These are phyloP conservation scores for Tinamus guttatus DNA, from an alignment of 2,113 vertebrate species.

Conservation along the genomic window DNA sequence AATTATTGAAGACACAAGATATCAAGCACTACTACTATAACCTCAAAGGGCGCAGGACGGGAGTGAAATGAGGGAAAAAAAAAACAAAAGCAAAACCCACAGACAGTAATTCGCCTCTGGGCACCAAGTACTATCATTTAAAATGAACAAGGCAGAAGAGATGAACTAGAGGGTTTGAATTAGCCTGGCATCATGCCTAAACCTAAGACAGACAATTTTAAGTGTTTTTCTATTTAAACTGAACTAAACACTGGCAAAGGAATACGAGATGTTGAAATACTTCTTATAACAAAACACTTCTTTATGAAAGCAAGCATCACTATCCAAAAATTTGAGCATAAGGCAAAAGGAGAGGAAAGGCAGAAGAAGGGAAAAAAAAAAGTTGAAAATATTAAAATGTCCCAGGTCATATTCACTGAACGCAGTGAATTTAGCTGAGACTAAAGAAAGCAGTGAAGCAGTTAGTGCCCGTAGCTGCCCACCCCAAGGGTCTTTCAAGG, in stretches of 20 bases:
- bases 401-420: neutral
- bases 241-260: neutral
- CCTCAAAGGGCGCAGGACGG: neutral
- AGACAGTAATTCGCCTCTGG: neutral
- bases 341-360: fast-evolving
- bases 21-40: neutral
- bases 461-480: neutral
- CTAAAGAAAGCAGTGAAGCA: neutral
- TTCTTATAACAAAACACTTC: neutral
- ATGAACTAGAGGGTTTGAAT: neutral
- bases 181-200: neutral
- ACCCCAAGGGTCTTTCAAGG: neutral
- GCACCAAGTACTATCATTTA: neutral
- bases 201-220: neutral
- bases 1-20: neutral
- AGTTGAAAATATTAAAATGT: neutral
- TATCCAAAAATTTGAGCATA: neutral
- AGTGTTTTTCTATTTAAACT: neutral
- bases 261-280: neutral
- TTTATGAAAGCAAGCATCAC: neutral
- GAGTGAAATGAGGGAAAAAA: neutral
- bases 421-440: neutral
- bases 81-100: too few relatives aligned
- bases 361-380: neutral
- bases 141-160: neutral